Evolutionary conservation across 2,113 vertebrate species (phyloP).

Genomic region (Apistogramma diplotaenia): DNA sequence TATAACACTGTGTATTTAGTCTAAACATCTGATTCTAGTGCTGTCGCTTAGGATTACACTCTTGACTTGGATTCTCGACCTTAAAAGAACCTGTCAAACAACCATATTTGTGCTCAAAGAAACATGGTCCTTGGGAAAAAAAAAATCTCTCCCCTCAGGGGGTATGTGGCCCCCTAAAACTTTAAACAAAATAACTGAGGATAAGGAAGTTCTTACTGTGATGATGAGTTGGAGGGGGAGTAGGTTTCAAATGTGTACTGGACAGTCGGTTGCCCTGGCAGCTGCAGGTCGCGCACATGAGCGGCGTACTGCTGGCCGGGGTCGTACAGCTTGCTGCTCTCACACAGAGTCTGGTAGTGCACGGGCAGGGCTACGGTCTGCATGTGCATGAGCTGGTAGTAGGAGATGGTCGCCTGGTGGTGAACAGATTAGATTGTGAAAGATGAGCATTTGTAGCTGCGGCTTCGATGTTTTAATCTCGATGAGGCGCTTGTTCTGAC

Average conservation of each 20-base stretch:
- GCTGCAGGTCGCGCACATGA: slow-evolving; percentile 85
- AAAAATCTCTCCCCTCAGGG: neutral
- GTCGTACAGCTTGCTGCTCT: slow-evolving; percentile 97
- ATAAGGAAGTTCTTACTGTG: slow-evolving; percentile 49
- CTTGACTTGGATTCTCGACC: no score
- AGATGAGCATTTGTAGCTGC: neutral
- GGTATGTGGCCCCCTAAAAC: neutral
- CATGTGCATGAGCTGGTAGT: slow-evolving; percentile 96
- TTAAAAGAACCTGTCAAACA: neutral
- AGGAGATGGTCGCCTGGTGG: slow-evolving; percentile 91
- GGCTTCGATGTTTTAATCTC: neutral
- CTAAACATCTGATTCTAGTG: accelerated
- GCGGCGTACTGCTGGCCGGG: slow-evolving; percentile 92
- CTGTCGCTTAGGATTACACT: no score
- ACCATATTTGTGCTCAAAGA: neutral
- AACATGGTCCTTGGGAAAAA: accelerated
- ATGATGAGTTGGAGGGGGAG: slow-evolving; percentile 57
- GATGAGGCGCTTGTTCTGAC: slow-evolving; percentile 67
- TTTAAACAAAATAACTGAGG: neutral
- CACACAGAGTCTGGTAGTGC: slow-evolving; percentile 93
- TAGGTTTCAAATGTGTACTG: slow-evolving; percentile 89
- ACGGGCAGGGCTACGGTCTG: slow-evolving; percentile 90
- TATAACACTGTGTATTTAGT: neutral
- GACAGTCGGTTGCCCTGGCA: slow-evolving; percentile 79
- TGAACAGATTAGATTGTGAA: neutral